phyloP scores from a whole-genome alignment of 1,140 invertebrate species.

The Diploscapter pachys region DNA sequence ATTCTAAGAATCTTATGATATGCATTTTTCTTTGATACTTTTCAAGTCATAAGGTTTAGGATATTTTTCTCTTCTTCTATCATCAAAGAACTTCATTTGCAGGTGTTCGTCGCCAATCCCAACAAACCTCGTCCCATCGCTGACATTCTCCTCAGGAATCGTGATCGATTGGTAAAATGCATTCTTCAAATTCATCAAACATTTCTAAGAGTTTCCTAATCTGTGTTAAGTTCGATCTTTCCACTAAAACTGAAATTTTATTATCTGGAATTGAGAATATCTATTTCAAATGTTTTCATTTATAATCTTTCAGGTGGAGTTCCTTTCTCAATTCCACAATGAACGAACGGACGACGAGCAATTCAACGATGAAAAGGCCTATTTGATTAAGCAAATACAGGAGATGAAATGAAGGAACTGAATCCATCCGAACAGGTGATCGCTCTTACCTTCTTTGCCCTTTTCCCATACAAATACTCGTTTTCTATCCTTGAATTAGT shows the following conservation, averaged over 20 bases:
- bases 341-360: conserved; percentile 99
- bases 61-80: conserved; percentile 19
- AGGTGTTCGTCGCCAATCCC: conserved; percentile 99
- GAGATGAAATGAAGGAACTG: conserved; percentile 73
- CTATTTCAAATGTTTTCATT: background rate
- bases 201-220: too few relatives aligned
- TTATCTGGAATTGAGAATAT: too few relatives aligned
- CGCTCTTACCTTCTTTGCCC: too few relatives aligned
- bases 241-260: too few relatives aligned
- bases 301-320: conserved; percentile 67
- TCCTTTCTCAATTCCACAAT: conserved; percentile 97
- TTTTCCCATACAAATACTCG: too few relatives aligned
- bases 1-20: background rate
- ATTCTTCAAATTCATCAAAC: too few relatives aligned
- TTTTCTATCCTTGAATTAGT: too few relatives aligned
- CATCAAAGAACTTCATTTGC: conserved; percentile 42
- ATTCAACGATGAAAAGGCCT: conserved; percentile 99
- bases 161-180: conserved; percentile 83
- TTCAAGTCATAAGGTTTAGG: conserved; percentile 7
- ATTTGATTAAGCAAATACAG: conserved; percentile 99
- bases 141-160: conserved; percentile 94
- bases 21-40: background rate
- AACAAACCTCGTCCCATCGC: conserved; percentile 98
- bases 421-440: too few relatives aligned
- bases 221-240: too few relatives aligned